Conservation (phyloP, 2,113 vertebrate genomes). For the Halichoeres trimaculatus region DNA sequence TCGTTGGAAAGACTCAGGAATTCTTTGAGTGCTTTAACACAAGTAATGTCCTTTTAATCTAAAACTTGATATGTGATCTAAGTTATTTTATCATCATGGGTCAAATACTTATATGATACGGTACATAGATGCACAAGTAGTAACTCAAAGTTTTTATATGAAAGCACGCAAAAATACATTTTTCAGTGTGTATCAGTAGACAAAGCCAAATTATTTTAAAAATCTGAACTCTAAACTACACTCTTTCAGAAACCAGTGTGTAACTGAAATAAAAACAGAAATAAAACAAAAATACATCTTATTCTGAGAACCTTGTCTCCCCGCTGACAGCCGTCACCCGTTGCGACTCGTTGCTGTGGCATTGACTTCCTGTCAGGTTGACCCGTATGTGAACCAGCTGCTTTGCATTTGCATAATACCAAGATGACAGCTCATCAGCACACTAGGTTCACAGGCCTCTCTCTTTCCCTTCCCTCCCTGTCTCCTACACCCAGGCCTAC, state of each 20-base stretch:
- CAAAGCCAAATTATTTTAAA: too few species aligned
- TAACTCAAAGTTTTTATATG: not conserved
- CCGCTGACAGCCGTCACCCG: slow-evolving; percentile 30
- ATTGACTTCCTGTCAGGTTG: slow-evolving; percentile 71
- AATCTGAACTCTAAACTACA: too few species aligned
- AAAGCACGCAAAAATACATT: not conserved
- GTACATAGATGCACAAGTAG: not conserved
- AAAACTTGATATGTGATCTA: too few species aligned
- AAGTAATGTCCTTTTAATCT: too few species aligned
- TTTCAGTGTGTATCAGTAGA: not conserved
- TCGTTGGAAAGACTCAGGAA: too few species aligned
- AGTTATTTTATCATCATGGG: too few species aligned
- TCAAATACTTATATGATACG: not conserved
- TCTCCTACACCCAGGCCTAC: slow-evolving; percentile 31
- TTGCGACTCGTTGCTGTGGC: slow-evolving; percentile 56
- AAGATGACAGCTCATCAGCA: slow-evolving; percentile 73
- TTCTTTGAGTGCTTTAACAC: too few species aligned
- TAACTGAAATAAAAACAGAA: slow-evolving; percentile 17
- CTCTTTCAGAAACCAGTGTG: not conserved
- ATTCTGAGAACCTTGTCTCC: slow-evolving; percentile 51
- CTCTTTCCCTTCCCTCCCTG: slow-evolving; percentile 13
- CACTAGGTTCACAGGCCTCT: slow-evolving; percentile 41
- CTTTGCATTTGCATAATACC: slow-evolving; percentile 75
- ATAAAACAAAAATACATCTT: slow-evolving; percentile 18
- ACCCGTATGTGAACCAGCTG: slow-evolving; percentile 72